These are phyloP conservation scores for Dorcus parallelipipedus DNA, from an alignment of 2,888 invertebrate genomes.

Conservation along the genomic window DNA sequence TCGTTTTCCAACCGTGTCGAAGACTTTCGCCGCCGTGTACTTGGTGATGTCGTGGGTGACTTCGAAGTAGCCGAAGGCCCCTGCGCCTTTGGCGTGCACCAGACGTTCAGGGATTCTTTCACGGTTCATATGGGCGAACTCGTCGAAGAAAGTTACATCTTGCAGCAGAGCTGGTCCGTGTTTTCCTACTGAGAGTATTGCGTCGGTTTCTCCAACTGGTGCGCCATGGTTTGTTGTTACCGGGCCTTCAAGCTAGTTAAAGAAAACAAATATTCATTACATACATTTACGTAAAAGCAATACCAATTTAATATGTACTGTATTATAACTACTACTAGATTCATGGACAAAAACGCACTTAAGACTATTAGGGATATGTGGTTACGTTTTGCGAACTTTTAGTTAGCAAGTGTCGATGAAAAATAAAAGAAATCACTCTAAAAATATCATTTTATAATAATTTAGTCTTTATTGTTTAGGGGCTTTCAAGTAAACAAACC, in stretches of 20 bases:
- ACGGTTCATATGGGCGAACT: slow-evolving; percentile 79
- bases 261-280: slow-evolving; percentile 18
- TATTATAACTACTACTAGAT: too few species aligned
- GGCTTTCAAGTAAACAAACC: too few species aligned
- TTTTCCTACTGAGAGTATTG: slow-evolving; percentile 80
- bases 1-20: slow-evolving; percentile 71
- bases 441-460: too few species aligned
- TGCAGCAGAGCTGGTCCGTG: slow-evolving; percentile 84
- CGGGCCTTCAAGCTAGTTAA: slow-evolving; percentile 57
- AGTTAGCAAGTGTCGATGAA: too few species aligned
- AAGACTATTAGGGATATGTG: too few species aligned
- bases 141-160: slow-evolving; percentile 77
- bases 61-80: slow-evolving; percentile 82
- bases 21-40: slow-evolving; percentile 76
- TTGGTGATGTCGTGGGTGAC: slow-evolving; percentile 82
- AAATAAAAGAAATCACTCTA: too few species aligned
- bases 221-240: slow-evolving; percentile 79
- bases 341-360: too few species aligned
- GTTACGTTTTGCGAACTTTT: too few species aligned
- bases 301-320: too few species aligned
- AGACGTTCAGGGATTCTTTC: slow-evolving; percentile 96
- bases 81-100: slow-evolving; percentile 94
- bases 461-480: too few species aligned
- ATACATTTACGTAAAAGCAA: too few species aligned
- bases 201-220: slow-evolving; percentile 75